Base-by-base conservation (phyloP, 2,797 vertebrate species). In the Anableps anableps region DNA sequence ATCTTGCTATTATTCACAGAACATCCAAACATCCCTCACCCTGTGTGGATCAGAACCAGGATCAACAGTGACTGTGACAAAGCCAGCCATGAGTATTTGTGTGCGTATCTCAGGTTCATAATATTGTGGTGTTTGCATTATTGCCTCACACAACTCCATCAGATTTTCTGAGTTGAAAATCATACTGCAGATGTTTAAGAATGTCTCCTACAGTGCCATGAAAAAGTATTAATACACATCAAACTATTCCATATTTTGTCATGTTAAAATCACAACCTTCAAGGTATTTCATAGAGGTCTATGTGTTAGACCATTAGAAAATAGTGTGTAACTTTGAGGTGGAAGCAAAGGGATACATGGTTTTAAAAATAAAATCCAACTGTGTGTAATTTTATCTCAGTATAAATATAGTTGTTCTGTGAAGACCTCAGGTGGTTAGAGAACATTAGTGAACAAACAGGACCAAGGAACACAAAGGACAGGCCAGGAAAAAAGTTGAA, bases 11-110 rank as follows among this genome's bases (percentile, higher is more conserved):
- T 88, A 86, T 78, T 89, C 83, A 90, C 55, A 72, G 66, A 81
- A 85, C 86, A 85, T 92, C 87, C 80, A 91, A 92, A 89, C 86
- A 88, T 88, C 75, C 51, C 53, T 92, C 88, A 86, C 80, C 81
- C 50, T n/a, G 78, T 82, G 58, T 26, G 78, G 81, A 82, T 86
- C 85, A 79, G 81, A 82, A 80, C 81, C 80, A 84, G 84, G 78
- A 84, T 80, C 84, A 89, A 68, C 85, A 88, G 43, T 81, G 81
- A 79, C 62, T 77, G 50, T 85, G 84, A 78, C 83, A 83, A 73
- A 79, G 77, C 60, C 64, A 88, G 74, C 74, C 70, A 50, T 43
- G 78, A 53, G 79, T 74, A 34, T 73, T 75, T 34, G 75, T 58
- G 77, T 53, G 64, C 47, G 77, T 53, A 48, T 50, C 85, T 70